phyloP scores from a whole-genome alignment of 2,113 vertebrate species.

The Macrotis lagotis region DNA sequence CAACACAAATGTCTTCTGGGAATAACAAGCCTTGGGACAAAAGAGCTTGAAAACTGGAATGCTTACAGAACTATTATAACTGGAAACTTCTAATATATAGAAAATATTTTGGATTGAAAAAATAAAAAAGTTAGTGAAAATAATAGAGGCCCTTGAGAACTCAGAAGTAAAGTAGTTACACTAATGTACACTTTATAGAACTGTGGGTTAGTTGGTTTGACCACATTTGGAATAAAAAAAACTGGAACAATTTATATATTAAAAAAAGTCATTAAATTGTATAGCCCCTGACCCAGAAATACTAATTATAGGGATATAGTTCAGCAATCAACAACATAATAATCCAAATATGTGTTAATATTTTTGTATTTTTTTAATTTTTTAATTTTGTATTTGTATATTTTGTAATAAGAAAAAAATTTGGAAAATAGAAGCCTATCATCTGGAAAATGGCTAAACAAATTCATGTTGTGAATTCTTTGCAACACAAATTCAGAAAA shows the following conservation, averaged over 20 bases:
- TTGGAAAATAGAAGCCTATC: neutral
- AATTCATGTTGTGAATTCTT: neutral
- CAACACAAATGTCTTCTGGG: neutral
- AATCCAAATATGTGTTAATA: neutral
- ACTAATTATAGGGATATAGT: neutral
- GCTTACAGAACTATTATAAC: neutral
- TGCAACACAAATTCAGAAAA: neutral
- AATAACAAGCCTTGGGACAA: conserved; percentile 29
- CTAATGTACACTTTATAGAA: neutral
- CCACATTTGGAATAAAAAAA: neutral
- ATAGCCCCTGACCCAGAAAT: neutral
- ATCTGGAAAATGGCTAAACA: neutral
- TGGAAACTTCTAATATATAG: neutral
- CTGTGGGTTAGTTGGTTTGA: neutral
- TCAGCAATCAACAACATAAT: neutral
- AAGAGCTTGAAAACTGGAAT: conserved; percentile 16
- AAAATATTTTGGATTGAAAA: conserved; percentile 18
- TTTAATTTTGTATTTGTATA: too few relatives aligned
- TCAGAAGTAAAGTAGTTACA: neutral
- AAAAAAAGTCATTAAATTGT: neutral
- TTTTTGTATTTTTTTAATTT: too few relatives aligned
- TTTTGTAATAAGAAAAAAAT: neutral
- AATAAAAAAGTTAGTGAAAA: neutral
- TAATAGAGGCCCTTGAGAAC: neutral
- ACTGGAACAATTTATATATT: neutral